Percentiles rank a stretch among this genome's conserved stretches.
phyloP scores from a whole-genome alignment of 1,140 invertebrate genomes.

The Hyposmocoma kahamanoa region DNA sequence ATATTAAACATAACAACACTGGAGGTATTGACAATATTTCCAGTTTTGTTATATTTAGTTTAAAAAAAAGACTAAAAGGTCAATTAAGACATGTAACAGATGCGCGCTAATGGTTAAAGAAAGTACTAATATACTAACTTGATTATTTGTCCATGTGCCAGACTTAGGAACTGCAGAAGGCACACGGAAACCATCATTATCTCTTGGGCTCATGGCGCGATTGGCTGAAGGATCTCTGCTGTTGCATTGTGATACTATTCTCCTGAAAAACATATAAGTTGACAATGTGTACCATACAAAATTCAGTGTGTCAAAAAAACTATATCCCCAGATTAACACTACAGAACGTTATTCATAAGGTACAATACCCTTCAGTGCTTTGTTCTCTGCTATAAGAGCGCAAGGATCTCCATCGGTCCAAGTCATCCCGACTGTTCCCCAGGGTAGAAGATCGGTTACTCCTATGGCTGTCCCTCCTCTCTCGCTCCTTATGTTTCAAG shows the following conservation, averaged over 20 bases:
- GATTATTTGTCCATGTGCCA: conserved; percentile 30
- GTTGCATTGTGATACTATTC: conserved; percentile 65
- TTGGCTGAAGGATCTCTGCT: conserved; percentile 56
- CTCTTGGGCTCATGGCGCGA: conserved; percentile 49
- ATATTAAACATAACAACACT: no score
- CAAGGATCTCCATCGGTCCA: conserved; percentile 61
- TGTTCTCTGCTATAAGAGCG: conserved; percentile 62
- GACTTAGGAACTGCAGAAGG: conserved; percentile 35
- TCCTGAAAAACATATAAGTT: conserved; percentile 30
- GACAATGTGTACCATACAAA: no score
- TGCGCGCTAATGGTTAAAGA: no score
- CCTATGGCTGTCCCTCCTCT: conserved; percentile 56
- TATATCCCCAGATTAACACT: no score
- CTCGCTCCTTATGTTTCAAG: conserved; percentile 44
- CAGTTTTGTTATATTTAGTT: no score
- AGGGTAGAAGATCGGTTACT: conserved; percentile 63
- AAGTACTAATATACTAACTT: conserved; percentile 22
- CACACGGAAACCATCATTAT: conserved; percentile 53
- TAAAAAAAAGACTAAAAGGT: no score
- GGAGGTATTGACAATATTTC: no score
- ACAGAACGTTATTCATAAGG: no score
- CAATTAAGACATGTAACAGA: no score
- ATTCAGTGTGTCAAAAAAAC: no score
- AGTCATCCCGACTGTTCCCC: conserved; percentile 61
- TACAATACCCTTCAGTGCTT: conserved; percentile 62